Base-by-base conservation (phyloP, 2,113 vertebrate species). In the Tiliqua scincoides region DNA sequence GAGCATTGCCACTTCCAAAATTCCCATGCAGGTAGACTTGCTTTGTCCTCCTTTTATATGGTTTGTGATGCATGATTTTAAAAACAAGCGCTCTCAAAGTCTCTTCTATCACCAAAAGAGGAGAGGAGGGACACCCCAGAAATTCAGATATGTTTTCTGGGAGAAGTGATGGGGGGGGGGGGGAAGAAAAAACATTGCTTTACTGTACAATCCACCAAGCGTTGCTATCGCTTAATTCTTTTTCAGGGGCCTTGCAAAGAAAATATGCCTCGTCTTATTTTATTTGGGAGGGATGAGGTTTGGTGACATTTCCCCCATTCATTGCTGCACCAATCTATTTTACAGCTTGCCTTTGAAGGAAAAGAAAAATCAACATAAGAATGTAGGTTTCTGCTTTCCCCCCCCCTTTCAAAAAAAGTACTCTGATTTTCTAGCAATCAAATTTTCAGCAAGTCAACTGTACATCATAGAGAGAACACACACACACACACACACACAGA, bases 341-440 rank as follows among this genome's bases (percentile, higher is more conserved):
- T 48, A 0, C 4, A 17, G 6, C 25, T 92, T 94, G 79, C 88
- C 82, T 61, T 92, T 83, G 88, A 87, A 74, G 88, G 74, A 90
- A 82, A 61, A 79, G 88, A 83, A 91, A 87, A 71, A 81, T 89
- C 85, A 89, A 88, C 84, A 74, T 32, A 35, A 89, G 79, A 93
- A 87, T 89, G 73, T 15, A 15, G 48, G 3, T 30, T 3, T 14
- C 1, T 2, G 43, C 14, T 11, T 20, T 32, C 76, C 83, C 25
- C 65, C 91, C 89, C 43, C 83, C 25, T 70, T 92, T 90, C n/a
- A n/a, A n/a, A 48, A 48, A 77, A 79, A 83, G 83, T 12, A n/a
- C 79, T 91, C 89, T 90, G 83, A 91, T 91, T 93, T 94, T 91
- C 92, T 85, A 94, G 91, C 87, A 92, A 91, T 93, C 92, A 92